Evolutionary conservation across 1,140 invertebrate species (phyloP), one percentile per base, ranked within the genome.

Genomic region (Dermatophagoides farinae): DNA sequence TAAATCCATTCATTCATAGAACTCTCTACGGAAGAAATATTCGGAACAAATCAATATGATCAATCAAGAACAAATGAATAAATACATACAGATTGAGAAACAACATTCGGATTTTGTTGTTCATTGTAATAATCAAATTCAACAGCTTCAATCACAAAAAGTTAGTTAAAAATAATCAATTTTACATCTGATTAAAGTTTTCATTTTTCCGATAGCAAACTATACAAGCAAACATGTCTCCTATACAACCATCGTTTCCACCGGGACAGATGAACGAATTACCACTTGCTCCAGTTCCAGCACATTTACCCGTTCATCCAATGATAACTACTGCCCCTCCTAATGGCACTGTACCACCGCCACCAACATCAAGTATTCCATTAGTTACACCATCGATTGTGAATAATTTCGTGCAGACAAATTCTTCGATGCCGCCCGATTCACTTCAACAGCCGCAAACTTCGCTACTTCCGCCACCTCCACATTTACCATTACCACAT

Each of bases 61-160:
- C 38, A 80, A 84, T 1, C 77, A 80, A 60, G 77, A 79, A 31
- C 84, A 84, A 10, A 70, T 73, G 55, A 50, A 66, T 31, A 70
- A 73, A 18, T 86, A 86, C 67, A 80, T 84, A 64, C 81, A 78
- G 70, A 82, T 80, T 53, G 85, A 92, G 74, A 82, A 85, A 44
- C 91, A 97, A 68, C 91, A 97, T 76, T 84, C 93, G 73, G 85
- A 90, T 6, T 97, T 93, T 72, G 83, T 90, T 8, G 79, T 82
- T 49, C 92, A 97, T 73, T 83, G 89, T 11, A 78, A 85, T 41
- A 64, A 64, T 20, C 74, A 75, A 65, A 68, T 77, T 67, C 82
- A 88, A 69, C 85, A 88, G 71, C 84, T 92, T 66, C 84, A 88
- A 70, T 82, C 71, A 64, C 61, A 31, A 20, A 55, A 31, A 14